Evolutionary conservation across 2,797 vertebrate genomes (phyloP), one percentile per base, ranked within the genome.

Genomic region (Bradypus variegatus): DNA sequence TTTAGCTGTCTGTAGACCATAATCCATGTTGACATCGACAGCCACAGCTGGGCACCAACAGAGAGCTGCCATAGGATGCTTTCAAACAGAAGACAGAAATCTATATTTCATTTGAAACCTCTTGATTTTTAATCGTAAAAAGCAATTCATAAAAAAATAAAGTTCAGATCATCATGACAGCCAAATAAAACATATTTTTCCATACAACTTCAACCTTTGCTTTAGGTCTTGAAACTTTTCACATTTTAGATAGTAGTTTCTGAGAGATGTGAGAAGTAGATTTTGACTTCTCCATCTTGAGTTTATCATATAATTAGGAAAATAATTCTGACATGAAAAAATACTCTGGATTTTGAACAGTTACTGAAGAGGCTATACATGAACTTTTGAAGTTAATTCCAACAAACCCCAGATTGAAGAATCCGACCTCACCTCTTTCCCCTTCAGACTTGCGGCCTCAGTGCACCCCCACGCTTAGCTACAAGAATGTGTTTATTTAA

Each of bases 181-280:
- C 19, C 11, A 85, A 73, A 64, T 2, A 77, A 92, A 77, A 70
- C 2, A 5, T 18, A n/a, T 36, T 76, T 64, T 79, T 91, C 13
- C 65, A 67, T 6, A 67, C 21, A 62, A 55, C 21, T 45, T 86
- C 8, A 65, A 50, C 5, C 36, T 53, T 80, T 80, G n/a, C 8
- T 88, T 90, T 36, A 81, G 27, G 11, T 78, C 53, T 65, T 21
- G 53, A 90, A 60, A 91, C 60, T 38, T 79, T 86, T 90, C 58
- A 7, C 11, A 79, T 70, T 90, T 82, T 86, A 89, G 45, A 92
- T 53, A 55, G 0, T 53, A 13, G 2, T 45, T 75, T 89, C 33
- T 83, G 55, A 83, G 45, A 81, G 45, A 65, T 45, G 50, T 12
- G 19, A 80, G 23, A 38, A 64, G 14, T 64, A 58, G 78, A 41